Conservation (phyloP, 2,113 vertebrate genomes). For the Condylura cristata region DNA sequence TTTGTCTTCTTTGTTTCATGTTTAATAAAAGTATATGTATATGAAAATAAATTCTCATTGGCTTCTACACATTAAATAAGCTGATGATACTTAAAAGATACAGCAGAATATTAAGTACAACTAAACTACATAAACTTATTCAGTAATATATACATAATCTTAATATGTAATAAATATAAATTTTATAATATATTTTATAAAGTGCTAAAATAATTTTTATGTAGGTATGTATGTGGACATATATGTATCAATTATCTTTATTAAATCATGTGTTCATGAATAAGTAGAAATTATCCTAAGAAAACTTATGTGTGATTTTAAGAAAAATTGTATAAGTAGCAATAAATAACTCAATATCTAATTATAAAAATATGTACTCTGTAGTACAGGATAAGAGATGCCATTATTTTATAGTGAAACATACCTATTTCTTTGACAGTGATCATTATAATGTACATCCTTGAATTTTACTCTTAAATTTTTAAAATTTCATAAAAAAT, state of each 20-base stretch:
- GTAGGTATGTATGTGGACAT: not conserved
- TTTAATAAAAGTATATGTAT: not conserved
- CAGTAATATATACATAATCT: not conserved
- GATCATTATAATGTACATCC: not conserved
- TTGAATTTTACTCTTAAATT: not conserved
- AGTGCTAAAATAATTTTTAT: not conserved
- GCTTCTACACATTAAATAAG: not conserved
- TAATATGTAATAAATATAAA: not conserved
- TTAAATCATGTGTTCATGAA: not conserved
- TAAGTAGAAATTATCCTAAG: slow-evolving; percentile 31
- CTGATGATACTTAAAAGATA: not conserved
- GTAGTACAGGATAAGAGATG: not conserved
- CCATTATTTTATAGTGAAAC: not conserved
- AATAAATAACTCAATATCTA: not conserved
- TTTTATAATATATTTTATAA: slow-evolving; percentile 2
- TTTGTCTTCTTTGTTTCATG: not conserved
- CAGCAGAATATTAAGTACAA: not conserved
- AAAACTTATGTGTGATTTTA: not conserved
- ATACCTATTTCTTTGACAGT: not conserved
- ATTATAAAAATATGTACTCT: too few species aligned
- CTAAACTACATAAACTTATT: not conserved
- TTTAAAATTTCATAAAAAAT: not conserved
- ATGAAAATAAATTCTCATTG: not conserved
- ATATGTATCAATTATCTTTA: not conserved
- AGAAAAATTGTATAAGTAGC: not conserved